These are phyloP conservation scores for Paraescarpia echinospica DNA, from an alignment of 1,140 invertebrate genomes.

Conservation along the genomic window DNA sequence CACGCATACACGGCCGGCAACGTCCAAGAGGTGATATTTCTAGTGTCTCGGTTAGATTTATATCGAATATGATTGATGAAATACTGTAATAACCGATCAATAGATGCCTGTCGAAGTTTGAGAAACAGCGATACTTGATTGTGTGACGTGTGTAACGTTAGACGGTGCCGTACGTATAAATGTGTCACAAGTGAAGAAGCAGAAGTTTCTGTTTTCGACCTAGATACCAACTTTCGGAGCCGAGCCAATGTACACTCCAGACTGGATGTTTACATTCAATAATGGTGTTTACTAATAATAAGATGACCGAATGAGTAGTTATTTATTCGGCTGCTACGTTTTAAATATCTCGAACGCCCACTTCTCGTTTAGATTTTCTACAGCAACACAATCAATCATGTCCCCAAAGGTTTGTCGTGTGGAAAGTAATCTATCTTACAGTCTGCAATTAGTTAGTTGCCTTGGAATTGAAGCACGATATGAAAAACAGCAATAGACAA, in stretches of 20 bases:
- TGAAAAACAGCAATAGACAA: too few species aligned
- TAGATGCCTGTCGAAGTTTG: too few species aligned
- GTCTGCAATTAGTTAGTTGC: background rate
- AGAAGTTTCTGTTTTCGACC: background rate
- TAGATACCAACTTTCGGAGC: background rate
- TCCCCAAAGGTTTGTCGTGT: background rate
- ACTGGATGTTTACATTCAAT: background rate
- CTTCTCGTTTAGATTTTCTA: background rate
- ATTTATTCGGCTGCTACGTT: background rate
- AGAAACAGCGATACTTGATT: too few species aligned
- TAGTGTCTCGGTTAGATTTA: background rate
- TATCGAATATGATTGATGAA: background rate
- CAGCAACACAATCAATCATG: background rate
- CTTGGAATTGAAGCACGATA: too few species aligned
- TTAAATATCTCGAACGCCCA: too few species aligned
- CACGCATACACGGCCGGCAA: background rate
- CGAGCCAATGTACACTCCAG: background rate
- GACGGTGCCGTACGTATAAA: too few species aligned
- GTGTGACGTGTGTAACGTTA: too few species aligned
- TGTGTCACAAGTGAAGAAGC: too few species aligned
- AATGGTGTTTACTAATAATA: background rate
- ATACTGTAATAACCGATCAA: background rate
- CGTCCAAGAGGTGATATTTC: background rate
- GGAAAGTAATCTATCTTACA: background rate
- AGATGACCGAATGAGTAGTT: background rate